Conservation (phyloP, 2,888 invertebrate genomes). For the Drosophila peninsularis region DNA sequence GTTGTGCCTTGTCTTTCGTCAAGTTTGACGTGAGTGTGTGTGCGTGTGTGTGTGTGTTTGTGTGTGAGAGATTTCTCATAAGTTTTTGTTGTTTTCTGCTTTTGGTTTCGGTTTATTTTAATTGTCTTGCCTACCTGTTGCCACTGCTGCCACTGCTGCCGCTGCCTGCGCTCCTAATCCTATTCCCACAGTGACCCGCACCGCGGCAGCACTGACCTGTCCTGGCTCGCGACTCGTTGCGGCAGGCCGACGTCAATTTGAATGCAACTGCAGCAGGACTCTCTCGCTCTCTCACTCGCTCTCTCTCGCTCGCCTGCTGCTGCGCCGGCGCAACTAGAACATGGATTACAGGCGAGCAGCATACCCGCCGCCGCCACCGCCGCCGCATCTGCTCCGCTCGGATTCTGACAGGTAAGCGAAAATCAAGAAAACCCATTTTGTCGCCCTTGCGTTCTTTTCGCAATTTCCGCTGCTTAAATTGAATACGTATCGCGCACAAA, state of each 20-base stretch:
- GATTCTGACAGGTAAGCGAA: constrained; percentile 48
- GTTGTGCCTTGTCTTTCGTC: constrained; percentile 27
- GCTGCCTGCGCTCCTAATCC: constrained; percentile 15
- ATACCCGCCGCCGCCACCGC: not conserved
- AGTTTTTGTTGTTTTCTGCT: constrained; percentile 8
- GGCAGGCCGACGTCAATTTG: constrained; percentile 34
- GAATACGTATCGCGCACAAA: constrained; percentile 35
- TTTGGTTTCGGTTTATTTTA: constrained; percentile 25
- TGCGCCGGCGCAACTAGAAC: constrained; percentile 29
- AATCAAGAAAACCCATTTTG: constrained; percentile 16
- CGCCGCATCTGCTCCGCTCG: not conserved
- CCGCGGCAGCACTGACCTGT: constrained; percentile 46
- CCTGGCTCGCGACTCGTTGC: constrained; percentile 41
- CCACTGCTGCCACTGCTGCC: too few species aligned
- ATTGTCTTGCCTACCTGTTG: constrained; percentile 25
- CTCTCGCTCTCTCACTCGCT: constrained; percentile 10
- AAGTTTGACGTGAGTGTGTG: constrained; percentile 8
- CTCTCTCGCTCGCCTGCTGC: not conserved
- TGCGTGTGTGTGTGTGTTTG: not conserved
- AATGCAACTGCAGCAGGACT: constrained; percentile 17
- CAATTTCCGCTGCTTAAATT: constrained; percentile 42
- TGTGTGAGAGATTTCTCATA: constrained; percentile 2
- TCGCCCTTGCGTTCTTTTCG: constrained; percentile 16
- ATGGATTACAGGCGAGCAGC: constrained; percentile 30
- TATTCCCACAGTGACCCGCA: constrained; percentile 9